Evolutionary conservation across 2,797 vertebrate genomes (phyloP), one percentile per base, ranked within the genome.

Genomic region (Pyrrhura leucotis): DNA sequence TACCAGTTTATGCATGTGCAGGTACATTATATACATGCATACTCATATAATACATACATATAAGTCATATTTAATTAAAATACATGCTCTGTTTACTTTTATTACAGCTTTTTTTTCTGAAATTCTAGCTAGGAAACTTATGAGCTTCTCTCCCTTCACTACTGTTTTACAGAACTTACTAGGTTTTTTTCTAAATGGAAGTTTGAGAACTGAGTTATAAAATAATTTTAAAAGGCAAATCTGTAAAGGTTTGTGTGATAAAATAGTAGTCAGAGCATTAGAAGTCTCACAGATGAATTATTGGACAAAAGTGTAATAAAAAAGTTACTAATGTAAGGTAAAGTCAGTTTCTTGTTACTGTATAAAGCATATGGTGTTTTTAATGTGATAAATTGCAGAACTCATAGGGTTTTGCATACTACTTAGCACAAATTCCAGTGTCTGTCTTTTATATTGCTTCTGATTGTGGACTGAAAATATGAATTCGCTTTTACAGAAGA

Each of bases 321-420:
- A 94, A 81, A 10, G 28, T 76, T 95, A 73, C 71, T 86, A 84
- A 85, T 51, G 35, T 66, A 88, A 94, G 69, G 82, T 94, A 63
- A 91, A 93, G 66, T 66, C 54, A 84, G 37, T 62, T 86, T 88
- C 81, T 91, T 95, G 85, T 90, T 89, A 89, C 76, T 76, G 65
- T 84, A 33, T 62, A 81, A 88, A 95, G 26, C 85, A 82, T 91
- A 84, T 88, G 89, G 85, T 96, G 77, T 91, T 95, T 95, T 92
- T 86, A 91, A 78, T 75, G 62, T 93, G 82, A 89, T 88, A 88
- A 80, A 73, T 73, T 93, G 31, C 76, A 95, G 73, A 92, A 74
- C 58, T 93, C 1, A 0, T 45, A 51, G 44, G 23, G 59, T 31
- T 94, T 93, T 93, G 54, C 3, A 0, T 63, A 78, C 62, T 81